A percentile compares a stretch with the other conserved stretches of the same genome.
Evolutionary conservation across 2,113 vertebrate genomes (phyloP).

Genomic region (Atractosteus spatula): DNA sequence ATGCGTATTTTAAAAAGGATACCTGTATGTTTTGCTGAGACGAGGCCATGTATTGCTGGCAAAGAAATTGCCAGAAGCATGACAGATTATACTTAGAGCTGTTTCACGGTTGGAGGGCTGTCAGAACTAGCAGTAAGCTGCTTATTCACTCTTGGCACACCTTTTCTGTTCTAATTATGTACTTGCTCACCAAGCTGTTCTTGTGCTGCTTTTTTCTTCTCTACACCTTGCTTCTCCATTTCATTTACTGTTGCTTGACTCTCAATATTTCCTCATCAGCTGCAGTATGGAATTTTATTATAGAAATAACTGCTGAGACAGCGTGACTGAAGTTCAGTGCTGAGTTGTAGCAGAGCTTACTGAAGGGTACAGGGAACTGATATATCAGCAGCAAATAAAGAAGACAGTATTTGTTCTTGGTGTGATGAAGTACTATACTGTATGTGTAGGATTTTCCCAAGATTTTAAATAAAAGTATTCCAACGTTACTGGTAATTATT

Average conservation of each 20-base stretch:
- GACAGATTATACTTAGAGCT: neutral
- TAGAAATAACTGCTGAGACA: neutral
- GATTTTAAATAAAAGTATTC: too few species aligned
- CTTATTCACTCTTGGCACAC: neutral
- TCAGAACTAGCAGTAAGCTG: neutral
- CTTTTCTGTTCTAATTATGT: neutral
- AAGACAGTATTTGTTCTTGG: neutral
- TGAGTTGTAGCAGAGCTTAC: neutral
- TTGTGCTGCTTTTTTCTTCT: neutral
- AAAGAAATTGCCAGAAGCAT: too few species aligned
- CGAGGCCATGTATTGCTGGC: too few species aligned
- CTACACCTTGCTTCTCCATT: neutral
- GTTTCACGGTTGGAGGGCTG: neutral
- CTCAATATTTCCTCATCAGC: conserved; percentile 6
- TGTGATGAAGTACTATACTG: too few species aligned
- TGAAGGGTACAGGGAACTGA: conserved; percentile 4
- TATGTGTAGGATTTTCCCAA: too few species aligned
- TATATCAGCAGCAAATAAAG: neutral
- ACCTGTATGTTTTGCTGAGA: too few species aligned
- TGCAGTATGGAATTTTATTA: conserved; percentile 6
- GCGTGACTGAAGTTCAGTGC: conserved; percentile 10
- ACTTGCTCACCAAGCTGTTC: neutral
- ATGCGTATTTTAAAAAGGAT: too few species aligned
- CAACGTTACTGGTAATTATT: too few species aligned
- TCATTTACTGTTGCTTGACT: neutral